phyloP scores from a whole-genome alignment of 2,797 vertebrate species.

The Sebastes cheni region DNA sequence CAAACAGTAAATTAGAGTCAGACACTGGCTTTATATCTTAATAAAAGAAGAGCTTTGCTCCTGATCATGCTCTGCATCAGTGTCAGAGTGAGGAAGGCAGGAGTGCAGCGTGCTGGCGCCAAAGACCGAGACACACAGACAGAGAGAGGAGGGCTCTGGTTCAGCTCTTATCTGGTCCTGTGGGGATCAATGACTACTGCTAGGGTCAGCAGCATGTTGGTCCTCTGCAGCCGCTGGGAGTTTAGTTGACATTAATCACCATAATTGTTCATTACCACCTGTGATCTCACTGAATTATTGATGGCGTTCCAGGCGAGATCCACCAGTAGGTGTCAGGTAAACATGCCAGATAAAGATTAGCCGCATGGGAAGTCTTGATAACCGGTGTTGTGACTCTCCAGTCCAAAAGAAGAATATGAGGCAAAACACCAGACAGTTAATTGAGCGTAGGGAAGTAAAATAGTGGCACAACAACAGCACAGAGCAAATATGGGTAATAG shows the following conservation, averaged over 20 bases:
- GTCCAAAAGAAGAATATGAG: constrained; percentile 34
- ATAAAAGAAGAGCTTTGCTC: constrained; percentile 52
- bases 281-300: constrained; percentile 63
- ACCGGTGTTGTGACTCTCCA: constrained; percentile 1
- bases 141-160: constrained; percentile 36
- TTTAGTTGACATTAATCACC: constrained; percentile 55
- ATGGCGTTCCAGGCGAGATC: constrained; percentile 42
- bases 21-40: constrained; percentile 52
- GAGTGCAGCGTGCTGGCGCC: constrained; percentile 68
- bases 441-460: constrained; percentile 37
- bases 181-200: constrained; percentile 41
- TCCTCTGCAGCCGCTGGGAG: constrained; percentile 7
- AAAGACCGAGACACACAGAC: constrained; percentile 39
- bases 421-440: constrained; percentile 43
- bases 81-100: constrained; percentile 59
- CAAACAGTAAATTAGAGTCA: constrained; percentile 44
- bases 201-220: constrained; percentile 33
- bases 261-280: constrained; percentile 45
- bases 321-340: constrained; percentile 36
- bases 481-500: neutral
- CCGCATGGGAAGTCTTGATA: constrained; percentile 12
- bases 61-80: constrained; percentile 63
- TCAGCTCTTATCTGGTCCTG: constrained; percentile 37
- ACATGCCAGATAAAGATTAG: constrained; percentile 27
- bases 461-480: constrained; percentile 23